phyloP scores from a whole-genome alignment of 1,140 invertebrate genomes.

The Trichonephila clavipes region DNA sequence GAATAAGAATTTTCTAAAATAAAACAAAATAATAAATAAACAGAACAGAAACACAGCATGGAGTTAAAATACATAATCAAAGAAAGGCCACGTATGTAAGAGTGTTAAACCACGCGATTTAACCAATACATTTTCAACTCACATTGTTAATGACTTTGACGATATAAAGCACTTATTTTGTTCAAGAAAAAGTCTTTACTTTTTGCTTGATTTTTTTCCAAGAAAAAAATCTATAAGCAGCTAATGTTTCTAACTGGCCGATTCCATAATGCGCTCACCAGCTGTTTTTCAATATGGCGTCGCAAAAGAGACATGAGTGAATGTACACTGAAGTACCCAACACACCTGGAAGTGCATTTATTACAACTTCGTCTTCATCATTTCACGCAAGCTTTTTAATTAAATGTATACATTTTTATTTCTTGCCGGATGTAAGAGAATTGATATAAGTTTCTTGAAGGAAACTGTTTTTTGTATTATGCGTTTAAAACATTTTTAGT shows the following conservation, averaged over 20 bases:
- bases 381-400: conserved; percentile 7
- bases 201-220: background rate
- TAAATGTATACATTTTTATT: background rate
- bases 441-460: background rate
- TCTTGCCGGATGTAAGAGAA: background rate
- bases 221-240: conserved; percentile 40
- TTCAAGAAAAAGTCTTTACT: background rate
- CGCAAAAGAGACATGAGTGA: background rate
- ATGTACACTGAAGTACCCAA: background rate
- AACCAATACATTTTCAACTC: conserved; percentile 11
- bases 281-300: conserved; percentile 51
- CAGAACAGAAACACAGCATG: background rate
- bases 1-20: too few relatives aligned
- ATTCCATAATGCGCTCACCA: conserved; percentile 39
- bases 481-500: background rate
- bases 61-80: background rate
- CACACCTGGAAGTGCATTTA: conserved; percentile 27
- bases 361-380: conserved; percentile 1
- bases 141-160: conserved; percentile 29
- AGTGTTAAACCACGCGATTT: conserved; percentile 1
- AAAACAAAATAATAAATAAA: background rate
- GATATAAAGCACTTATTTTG: conserved; percentile 8
- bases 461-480: background rate
- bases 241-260: conserved; percentile 41
- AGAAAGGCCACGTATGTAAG: conserved; percentile 3